These are phyloP conservation scores for Troides helena DNA, from an alignment of 2,888 invertebrate species.

Conservation along the genomic window DNA sequence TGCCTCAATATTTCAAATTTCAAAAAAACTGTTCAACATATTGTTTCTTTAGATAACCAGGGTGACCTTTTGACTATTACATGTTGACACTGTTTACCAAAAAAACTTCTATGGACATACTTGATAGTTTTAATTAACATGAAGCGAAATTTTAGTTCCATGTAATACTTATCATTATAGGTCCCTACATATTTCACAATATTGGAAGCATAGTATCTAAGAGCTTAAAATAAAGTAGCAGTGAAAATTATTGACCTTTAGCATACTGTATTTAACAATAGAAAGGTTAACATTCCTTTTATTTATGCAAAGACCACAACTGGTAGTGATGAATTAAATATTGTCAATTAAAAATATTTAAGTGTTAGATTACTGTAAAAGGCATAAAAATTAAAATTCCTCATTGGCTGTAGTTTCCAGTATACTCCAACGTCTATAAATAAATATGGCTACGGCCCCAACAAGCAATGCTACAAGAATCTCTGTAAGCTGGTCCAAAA, in stretches of 20 bases:
- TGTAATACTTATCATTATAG: background rate
- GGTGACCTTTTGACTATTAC: background rate
- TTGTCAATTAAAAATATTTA: slow-evolving; percentile 4
- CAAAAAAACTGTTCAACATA: background rate
- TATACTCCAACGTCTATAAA: slow-evolving; percentile 69
- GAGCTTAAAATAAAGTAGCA: background rate
- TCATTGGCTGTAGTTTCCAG: slow-evolving; percentile 10
- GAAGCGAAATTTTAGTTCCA: background rate
- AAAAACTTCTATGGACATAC: background rate
- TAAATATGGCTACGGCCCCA: slow-evolving; percentile 68
- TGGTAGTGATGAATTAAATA: background rate
- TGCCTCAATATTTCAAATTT: background rate
- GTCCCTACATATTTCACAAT: background rate
- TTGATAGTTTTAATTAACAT: background rate
- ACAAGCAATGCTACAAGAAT: slow-evolving; percentile 67
- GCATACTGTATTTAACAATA: background rate
- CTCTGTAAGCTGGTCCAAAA: slow-evolving; percentile 69
- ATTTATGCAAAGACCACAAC: background rate
- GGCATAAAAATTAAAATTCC: slow-evolving; percentile 13
- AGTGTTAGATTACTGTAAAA: background rate
- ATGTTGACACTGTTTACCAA: slow-evolving; percentile 1
- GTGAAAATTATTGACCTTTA: background rate
- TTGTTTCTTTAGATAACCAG: too few species aligned
- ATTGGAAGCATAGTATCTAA: background rate
- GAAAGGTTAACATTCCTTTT: background rate